Percentiles rank a stretch among this genome's conserved stretches.
phyloP scores from a whole-genome alignment of 2,797 vertebrate genomes.

The Malacoctenus gilli region DNA sequence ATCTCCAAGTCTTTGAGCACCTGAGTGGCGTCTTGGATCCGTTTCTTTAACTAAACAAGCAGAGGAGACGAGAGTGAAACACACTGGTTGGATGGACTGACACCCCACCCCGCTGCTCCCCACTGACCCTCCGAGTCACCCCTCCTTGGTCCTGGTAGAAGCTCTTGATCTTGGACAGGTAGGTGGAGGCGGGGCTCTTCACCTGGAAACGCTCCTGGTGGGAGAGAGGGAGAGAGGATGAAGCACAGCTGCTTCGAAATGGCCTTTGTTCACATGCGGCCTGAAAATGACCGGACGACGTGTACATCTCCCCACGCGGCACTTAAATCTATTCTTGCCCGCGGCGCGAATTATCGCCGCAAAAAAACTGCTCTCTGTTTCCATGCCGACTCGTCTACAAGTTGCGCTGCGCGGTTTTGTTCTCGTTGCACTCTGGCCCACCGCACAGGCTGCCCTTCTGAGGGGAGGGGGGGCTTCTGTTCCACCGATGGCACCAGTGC shows the following conservation, averaged over 20 bases:
- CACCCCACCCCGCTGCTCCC: background rate
- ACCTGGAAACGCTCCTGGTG: constrained; percentile 95
- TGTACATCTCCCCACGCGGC: background rate
- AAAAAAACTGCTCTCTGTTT: constrained; percentile 48
- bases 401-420: constrained; percentile 22
- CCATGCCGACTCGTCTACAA: constrained; percentile 56
- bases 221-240: constrained; percentile 18
- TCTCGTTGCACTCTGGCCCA: constrained; percentile 8
- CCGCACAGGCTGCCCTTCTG: constrained; percentile 10
- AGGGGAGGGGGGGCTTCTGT: background rate
- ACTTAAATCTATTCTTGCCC: constrained; percentile 15
- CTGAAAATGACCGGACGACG: background rate
- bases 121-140: constrained; percentile 88
- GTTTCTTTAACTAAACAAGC: constrained; percentile 87
- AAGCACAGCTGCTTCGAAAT: too few relatives aligned
- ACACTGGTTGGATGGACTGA: too few relatives aligned
- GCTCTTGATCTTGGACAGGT: constrained; percentile 93
- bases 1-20: constrained; percentile 96
- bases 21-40: constrained; percentile 92
- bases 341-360: too few relatives aligned
- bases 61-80: constrained; percentile 12
- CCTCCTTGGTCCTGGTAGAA: constrained; percentile 91
- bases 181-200: constrained; percentile 91
- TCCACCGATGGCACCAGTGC: too few relatives aligned
- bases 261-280: background rate